A percentile compares a stretch with the other conserved stretches of the same genome.
Conservation (phyloP, 2,888 invertebrate genomes). For the Lasioglossum morio region DNA sequence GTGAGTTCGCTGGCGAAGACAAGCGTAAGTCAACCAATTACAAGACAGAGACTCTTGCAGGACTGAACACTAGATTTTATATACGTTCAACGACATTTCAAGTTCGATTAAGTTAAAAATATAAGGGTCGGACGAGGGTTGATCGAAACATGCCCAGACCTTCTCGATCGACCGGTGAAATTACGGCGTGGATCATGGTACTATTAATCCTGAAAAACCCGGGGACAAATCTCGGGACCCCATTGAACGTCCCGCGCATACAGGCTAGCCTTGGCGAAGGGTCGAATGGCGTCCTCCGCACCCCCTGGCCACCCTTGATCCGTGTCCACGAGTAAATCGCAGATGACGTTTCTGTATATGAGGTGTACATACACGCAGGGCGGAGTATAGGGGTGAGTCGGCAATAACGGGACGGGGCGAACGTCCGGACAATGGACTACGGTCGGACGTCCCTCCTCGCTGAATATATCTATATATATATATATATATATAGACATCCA, state of each 20-base stretch:
- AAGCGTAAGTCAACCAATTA: too few species aligned
- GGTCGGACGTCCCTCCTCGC: slow-evolving; percentile 53
- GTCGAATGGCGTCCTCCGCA: neutral
- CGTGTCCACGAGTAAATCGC: slow-evolving; percentile 64
- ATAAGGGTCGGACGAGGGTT: neutral
- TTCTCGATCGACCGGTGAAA: neutral
- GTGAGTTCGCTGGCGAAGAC: too few species aligned
- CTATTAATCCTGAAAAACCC: slow-evolving; percentile 7
- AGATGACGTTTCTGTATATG: slow-evolving; percentile 65
- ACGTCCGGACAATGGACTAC: slow-evolving; percentile 68
- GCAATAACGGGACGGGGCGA: slow-evolving; percentile 70
- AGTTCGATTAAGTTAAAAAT: neutral
- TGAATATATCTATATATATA: slow-evolving; percentile 30
- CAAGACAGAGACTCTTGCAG: too few species aligned
- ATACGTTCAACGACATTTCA: too few species aligned
- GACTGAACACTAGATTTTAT: too few species aligned
- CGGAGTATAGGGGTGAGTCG: slow-evolving; percentile 30
- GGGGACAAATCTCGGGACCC: neutral
- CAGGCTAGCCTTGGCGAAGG: neutral
- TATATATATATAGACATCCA: neutral
- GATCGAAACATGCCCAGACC: neutral
- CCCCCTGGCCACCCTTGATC: slow-evolving; percentile 22
- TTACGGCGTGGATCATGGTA: neutral
- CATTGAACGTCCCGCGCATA: slow-evolving; percentile 16
- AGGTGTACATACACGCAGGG: slow-evolving; percentile 44